These are phyloP conservation scores for Odontamblyopus rebecca DNA, from an alignment of 2,797 vertebrate genomes.

Conservation along the genomic window DNA sequence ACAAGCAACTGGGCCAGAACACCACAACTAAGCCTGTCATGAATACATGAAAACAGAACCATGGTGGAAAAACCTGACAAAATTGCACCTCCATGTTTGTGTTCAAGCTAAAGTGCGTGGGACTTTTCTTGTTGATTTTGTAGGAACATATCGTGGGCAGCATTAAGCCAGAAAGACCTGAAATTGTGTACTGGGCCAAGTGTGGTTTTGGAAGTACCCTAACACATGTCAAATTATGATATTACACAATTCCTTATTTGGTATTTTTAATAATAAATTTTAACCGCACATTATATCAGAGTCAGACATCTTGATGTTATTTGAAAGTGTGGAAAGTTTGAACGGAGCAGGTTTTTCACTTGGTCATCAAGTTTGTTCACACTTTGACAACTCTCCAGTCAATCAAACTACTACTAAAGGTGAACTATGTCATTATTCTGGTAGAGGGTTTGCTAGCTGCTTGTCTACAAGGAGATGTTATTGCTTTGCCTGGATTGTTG, in stretches of 20 bases:
- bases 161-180: not conserved
- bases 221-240: not conserved
- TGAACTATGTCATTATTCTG: too few relatives aligned
- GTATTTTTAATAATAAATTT: conserved; percentile 11
- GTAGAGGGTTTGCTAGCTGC: too few relatives aligned
- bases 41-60: conserved; percentile 66
- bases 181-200: not conserved
- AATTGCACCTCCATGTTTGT: conserved; percentile 39
- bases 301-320: conserved; percentile 8
- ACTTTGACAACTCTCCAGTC: not conserved
- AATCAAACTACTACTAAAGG: not conserved
- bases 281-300: not conserved
- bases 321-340: conserved; percentile 9
- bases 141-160: conserved; percentile 31
- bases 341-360: not conserved
- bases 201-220: not conserved
- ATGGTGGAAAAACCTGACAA: conserved; percentile 43
- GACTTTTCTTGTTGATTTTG: conserved; percentile 55
- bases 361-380: not conserved
- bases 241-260: not conserved
- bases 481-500: too few relatives aligned
- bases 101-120: conserved; percentile 41
- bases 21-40: conserved; percentile 52
- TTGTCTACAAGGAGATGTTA: too few relatives aligned
- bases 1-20: conserved; percentile 61